Percentiles rank a stretch among this genome's conserved stretches.
Conservation (phyloP, 2,888 invertebrate species). For the Pristionchus maxplancki region DNA sequence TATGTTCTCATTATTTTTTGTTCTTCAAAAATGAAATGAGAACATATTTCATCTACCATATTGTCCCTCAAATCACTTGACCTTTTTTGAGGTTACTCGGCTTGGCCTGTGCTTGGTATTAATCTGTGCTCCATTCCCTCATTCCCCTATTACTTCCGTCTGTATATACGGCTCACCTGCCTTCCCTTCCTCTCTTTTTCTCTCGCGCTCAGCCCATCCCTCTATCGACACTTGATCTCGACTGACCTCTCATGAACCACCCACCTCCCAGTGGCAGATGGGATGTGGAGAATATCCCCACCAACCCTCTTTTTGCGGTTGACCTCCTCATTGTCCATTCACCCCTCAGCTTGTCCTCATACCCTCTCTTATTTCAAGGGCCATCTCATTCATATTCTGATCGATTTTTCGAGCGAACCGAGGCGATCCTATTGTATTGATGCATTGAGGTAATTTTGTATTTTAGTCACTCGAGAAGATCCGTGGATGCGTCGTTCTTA, state of each 20-base stretch:
- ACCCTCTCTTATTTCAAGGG: neutral
- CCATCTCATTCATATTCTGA: neutral
- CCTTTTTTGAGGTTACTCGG: too few relatives aligned
- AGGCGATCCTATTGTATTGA: neutral
- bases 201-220: neutral
- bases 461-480: too few relatives aligned
- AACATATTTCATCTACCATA: neutral
- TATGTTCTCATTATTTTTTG: neutral
- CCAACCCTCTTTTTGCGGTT: neutral
- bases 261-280: conserved; percentile 2
- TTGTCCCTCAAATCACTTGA: neutral
- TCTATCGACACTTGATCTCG: neutral
- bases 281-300: neutral
- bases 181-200: neutral
- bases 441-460: too few relatives aligned
- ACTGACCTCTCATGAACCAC: conserved; percentile 5
- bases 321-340: neutral
- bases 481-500: too few relatives aligned
- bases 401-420: neutral
- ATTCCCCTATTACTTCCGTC: neutral
- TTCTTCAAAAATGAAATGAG: too few relatives aligned
- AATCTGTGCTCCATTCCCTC: neutral
- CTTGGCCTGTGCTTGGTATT: too few relatives aligned
- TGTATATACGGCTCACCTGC: conserved; percentile 22
- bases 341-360: conserved; percentile 35